Conservation (phyloP, 1,140 invertebrate genomes). For the Drosophila kikkawai region DNA sequence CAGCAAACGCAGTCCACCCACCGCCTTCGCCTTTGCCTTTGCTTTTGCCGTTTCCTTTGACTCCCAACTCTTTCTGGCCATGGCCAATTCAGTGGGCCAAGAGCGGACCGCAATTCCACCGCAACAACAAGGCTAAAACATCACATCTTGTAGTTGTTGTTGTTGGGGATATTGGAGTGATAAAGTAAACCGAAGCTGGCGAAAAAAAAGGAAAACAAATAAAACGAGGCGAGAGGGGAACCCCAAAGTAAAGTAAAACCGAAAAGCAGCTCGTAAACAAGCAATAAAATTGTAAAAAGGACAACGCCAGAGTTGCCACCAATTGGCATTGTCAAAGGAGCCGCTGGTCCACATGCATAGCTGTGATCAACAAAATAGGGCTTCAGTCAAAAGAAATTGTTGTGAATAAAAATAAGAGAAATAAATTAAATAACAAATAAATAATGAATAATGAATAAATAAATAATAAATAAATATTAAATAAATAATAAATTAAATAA, state of each 20-base stretch:
- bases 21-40: background rate
- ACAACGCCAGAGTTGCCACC: slow-evolving; percentile 69
- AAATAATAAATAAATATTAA: too few relatives aligned
- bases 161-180: slow-evolving; percentile 59
- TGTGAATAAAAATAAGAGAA: too few relatives aligned
- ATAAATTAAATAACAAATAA: too few relatives aligned
- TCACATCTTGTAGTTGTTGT: slow-evolving; percentile 29
- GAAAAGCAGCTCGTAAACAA: slow-evolving; percentile 81
- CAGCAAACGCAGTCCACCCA: slow-evolving; percentile 26
- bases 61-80: slow-evolving; percentile 10
- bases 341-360: background rate
- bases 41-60: background rate
- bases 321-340: slow-evolving; percentile 77
- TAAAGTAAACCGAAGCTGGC: slow-evolving; percentile 41
- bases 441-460: too few relatives aligned
- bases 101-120: slow-evolving; percentile 70
- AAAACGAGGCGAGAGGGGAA: slow-evolving; percentile 1
- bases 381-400: background rate
- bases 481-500: too few relatives aligned
- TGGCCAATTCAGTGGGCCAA: slow-evolving; percentile 33
- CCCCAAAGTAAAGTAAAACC: slow-evolving; percentile 45
- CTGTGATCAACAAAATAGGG: background rate
- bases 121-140: slow-evolving; percentile 39
- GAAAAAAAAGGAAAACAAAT: slow-evolving; percentile 3
- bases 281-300: slow-evolving; percentile 82